Evolutionary conservation across 1,140 invertebrate genomes (phyloP), one percentile per base, ranked within the genome.

Genomic region (Matsumurasca onukii): DNA sequence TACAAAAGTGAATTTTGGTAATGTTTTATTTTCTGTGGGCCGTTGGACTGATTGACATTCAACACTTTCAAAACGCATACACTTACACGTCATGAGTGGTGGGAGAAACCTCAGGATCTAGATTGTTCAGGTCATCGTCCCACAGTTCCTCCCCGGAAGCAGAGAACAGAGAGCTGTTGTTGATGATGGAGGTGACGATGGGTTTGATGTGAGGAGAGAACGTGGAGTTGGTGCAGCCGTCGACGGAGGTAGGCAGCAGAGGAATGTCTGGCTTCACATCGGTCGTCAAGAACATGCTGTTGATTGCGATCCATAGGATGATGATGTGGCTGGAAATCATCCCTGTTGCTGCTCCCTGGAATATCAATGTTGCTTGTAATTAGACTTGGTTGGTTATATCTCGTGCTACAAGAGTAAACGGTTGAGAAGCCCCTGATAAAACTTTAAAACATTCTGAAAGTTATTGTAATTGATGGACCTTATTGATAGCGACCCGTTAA

Each of bases 271-370:
- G 73, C 31, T 79, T 84, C 17, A 51, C n/a, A 22, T 51, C 49
- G 13, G 83, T 67, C 0, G 82, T 79, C 0, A 86, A 31, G 2
- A 80, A 84, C 17, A 89, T 73, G 62, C 85, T 80, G 0, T 88
- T 88, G 57, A 85, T 83, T 1, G 87, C 87, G 3, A 90, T 82
- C 86, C 88, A 89, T 0, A 89, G 73, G 0, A 87, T 87, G 3
- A 86, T 79, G 0, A 85, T 73, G 73, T 89, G 88, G 25, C 87
- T 86, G 9, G 83, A 77, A 27, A 90, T 82, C 84, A 90, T 89
- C 5, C 89, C 89, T 1, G 80, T 77, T 0, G 86, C 82, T 13
- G 89, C 88, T 24, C 89, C 89, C 78, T 85, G 73, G 72, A 67
- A 71, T 29, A 70, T n/a, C n/a, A n/a, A n/a, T n/a, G n/a, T n/a